phyloP scores from a whole-genome alignment of 2,113 vertebrate genomes.

The Syrrhaptes paradoxus region DNA sequence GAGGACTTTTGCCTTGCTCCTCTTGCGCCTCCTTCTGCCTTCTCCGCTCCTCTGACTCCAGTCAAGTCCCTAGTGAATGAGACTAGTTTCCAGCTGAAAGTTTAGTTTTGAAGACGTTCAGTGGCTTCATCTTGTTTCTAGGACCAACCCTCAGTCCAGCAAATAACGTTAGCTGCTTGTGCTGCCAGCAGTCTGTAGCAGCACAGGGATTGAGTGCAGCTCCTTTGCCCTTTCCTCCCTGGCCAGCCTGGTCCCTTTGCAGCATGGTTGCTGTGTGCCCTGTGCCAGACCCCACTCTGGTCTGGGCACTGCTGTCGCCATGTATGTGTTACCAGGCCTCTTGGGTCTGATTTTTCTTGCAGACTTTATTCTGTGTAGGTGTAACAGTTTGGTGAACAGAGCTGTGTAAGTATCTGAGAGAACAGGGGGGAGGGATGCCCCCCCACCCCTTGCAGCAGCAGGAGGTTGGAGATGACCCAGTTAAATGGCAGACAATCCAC shows the following conservation, averaged over 20 bases:
- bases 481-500: not conserved
- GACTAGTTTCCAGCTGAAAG: not conserved
- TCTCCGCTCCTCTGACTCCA: not conserved
- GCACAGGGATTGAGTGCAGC: not conserved
- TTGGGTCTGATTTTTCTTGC: not conserved
- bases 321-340: not conserved
- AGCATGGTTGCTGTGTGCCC: not conserved
- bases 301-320: not conserved
- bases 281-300: not conserved
- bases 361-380: not conserved
- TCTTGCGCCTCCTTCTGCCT: not conserved
- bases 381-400: not conserved
- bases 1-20: not conserved
- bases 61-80: not conserved
- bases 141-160: not conserved
- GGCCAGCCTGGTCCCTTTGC: not conserved
- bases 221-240: not conserved
- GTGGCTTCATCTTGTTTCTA: not conserved
- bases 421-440: not conserved
- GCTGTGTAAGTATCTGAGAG: not conserved
- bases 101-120: not conserved
- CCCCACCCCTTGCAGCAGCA: fast-evolving
- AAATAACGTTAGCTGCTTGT: not conserved
- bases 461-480: not conserved
- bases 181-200: not conserved